Base-by-base conservation (phyloP, 2,888 invertebrate genomes). In the Ischnura elegans region DNA sequence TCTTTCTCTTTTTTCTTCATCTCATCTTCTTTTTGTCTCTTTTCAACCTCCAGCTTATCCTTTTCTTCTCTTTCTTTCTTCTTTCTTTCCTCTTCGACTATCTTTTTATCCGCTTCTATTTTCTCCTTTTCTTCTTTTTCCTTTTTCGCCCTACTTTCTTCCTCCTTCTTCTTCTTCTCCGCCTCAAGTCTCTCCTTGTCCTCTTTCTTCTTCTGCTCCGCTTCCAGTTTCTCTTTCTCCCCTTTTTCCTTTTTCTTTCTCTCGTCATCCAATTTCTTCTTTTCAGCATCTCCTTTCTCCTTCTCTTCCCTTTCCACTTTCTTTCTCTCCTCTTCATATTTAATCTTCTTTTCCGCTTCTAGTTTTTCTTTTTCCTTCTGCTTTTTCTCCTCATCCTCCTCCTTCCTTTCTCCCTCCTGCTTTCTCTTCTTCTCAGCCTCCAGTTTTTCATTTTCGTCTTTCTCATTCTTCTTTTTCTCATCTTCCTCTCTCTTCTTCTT, bases 401-500 rank as follows among this genome's bases (percentile, higher is more conserved):
- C 93, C 55, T 29, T 8, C 25, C 47, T 36, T 25, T 3, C n/a
- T 3, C 19, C 19, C 5, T 61, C 94, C 94, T 86, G 94, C 94
- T 93, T 94, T 93, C 76, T 94, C 94, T 6, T 93, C 94, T 87
- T 94, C 94, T 86, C 93, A 87, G 93, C 94, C 93, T 51, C 55
- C 76, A 94, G 94, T 94, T 90, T 93, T 85, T 84, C 94, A 90
- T 94, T 5, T 21, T 6, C 42, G 45, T n/a, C 94, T 94, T 94
- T 94, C 94, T 93, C n/a, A n/a, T n/a, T n/a, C n/a, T n/a, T n/a
- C n/a, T 94, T 87, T 94, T 94, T 93, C 94, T 93, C 93, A 94
- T 94, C 94, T 93, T 94, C 93, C 93, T 87, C 94, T 94, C 94
- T 94, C 93, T 94, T 93, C 61, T 94, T 94, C 46, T 87, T 87